These are phyloP conservation scores for Desmodus rotundus DNA, from an alignment of 2,113 vertebrate genomes.

Conservation along the genomic window DNA sequence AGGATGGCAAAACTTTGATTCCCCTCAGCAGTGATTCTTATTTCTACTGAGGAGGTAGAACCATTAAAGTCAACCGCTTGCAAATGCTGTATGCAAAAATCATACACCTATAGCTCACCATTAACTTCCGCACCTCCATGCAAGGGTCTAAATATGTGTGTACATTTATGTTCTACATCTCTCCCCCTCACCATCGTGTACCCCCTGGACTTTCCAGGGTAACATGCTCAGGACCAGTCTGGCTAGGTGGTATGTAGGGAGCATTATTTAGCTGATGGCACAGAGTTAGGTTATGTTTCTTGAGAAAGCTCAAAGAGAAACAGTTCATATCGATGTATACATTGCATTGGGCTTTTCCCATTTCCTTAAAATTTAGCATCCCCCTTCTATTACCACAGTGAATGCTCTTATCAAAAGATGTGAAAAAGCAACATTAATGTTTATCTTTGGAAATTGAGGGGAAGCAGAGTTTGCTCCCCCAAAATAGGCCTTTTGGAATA, in stretches of 20 bases:
- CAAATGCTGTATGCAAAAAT: background rate
- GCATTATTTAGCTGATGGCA: background rate
- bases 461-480: background rate
- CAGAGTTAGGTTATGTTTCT: background rate
- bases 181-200: background rate
- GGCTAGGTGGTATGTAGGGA: background rate
- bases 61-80: background rate
- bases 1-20: background rate
- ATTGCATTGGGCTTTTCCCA: background rate
- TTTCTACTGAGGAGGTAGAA: background rate
- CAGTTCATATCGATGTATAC: background rate
- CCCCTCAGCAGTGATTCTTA: background rate
- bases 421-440: background rate
- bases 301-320: background rate
- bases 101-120: background rate
- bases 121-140: background rate
- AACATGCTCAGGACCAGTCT: background rate
- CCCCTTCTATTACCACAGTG: background rate
- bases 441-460: background rate
- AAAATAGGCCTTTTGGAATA: background rate
- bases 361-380: background rate
- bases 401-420: background rate
- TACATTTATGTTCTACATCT: background rate
- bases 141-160: background rate
- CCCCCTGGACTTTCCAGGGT: background rate